A percentile compares a stretch with the other conserved stretches of the same genome.
Evolutionary conservation across 30 jellyfish, hydroid and myxozoan genomes (phyloP).

Genomic region (Rhopilema esculentum): DNA sequence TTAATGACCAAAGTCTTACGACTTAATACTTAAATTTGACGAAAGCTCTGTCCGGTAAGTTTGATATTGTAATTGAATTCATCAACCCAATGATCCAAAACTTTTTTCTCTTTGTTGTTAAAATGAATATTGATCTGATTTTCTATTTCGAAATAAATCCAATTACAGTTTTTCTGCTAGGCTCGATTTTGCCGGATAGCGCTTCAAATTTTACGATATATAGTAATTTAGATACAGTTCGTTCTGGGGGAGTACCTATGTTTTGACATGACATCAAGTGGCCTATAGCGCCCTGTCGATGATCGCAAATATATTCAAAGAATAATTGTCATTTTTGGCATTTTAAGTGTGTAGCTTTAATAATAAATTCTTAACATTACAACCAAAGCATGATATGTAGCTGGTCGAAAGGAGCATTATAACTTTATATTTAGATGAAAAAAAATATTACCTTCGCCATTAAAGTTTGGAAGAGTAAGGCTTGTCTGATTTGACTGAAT

Average conservation of each 20-base stretch:
- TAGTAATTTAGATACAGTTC: not conserved
- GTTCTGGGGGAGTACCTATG: not conserved
- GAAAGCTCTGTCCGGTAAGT: conserved; percentile 4
- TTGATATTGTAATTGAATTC: not conserved
- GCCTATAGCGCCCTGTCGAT: not conserved
- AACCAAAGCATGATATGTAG: not conserved
- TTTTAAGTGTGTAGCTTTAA: not conserved
- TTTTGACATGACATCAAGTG: not conserved
- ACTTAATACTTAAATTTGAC: conserved; percentile 5
- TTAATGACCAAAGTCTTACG: conserved; percentile 6
- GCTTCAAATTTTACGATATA: not conserved
- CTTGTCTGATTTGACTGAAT: not conserved
- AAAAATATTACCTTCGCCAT: not conserved
- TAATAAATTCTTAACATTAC: not conserved
- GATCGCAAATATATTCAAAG: not conserved
- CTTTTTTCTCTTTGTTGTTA: no score
- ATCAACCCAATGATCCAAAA: not conserved
- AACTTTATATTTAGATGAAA: no score
- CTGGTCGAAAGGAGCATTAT: no score
- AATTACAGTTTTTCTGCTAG: no score
- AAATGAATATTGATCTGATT: no score
- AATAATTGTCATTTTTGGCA: not conserved
- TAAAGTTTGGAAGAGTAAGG: not conserved
- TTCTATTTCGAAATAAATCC: no score
- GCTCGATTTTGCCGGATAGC: not conserved